Conservation (phyloP, 2,113 vertebrate genomes). For the Cryptotis parvus region DNA sequence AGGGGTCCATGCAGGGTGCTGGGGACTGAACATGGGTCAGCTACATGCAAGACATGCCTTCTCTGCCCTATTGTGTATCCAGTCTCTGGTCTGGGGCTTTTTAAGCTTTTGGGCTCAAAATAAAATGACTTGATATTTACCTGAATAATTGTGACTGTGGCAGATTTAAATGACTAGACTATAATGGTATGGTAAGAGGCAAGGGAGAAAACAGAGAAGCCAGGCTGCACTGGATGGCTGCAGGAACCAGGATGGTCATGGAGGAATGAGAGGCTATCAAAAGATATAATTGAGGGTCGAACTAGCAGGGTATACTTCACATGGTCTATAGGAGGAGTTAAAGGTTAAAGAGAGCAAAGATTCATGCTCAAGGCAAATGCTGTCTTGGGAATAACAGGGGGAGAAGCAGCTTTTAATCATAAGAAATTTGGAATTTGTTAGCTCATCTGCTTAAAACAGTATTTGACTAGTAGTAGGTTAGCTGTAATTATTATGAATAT, state of each 20-base stretch:
- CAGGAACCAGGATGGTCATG: neutral
- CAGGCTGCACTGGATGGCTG: neutral
- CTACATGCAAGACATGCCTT: too few relatives aligned
- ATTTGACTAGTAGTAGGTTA: neutral
- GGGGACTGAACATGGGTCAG: too few relatives aligned
- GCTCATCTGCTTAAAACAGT: neutral
- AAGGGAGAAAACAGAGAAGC: neutral
- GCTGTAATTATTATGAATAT: neutral
- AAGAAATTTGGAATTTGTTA: neutral
- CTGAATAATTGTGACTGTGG: accelerated
- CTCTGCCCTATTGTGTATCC: neutral
- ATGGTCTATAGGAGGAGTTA: neutral
- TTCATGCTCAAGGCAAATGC: neutral
- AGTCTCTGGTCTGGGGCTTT: neutral
- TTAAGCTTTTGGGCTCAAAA: neutral
- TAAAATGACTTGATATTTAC: neutral
- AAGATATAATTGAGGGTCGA: neutral
- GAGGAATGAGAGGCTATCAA: neutral
- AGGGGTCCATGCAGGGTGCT: too few relatives aligned
- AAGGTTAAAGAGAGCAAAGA: neutral
- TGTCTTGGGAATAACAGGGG: neutral
- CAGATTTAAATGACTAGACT: neutral
- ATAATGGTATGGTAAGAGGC: neutral
- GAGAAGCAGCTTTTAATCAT: neutral
- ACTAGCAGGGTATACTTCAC: neutral